These are phyloP conservation scores for Sylvilagus floridanus DNA, from an alignment of 2,797 vertebrate species.

Conservation along the genomic window DNA sequence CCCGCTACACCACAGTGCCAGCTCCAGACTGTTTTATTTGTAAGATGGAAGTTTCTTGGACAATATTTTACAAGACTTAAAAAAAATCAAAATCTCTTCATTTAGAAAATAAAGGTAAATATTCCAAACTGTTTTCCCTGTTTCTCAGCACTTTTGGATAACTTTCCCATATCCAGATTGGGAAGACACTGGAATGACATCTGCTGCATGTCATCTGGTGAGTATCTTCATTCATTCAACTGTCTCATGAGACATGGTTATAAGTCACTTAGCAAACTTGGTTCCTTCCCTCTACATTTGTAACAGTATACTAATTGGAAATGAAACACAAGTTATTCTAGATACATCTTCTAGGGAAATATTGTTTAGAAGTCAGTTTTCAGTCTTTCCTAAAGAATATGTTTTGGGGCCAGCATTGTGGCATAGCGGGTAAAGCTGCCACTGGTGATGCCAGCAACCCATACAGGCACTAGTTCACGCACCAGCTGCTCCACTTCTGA, in stretches of 20 bases:
- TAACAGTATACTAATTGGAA: not conserved
- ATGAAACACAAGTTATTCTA: conserved; percentile 35
- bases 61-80: conserved; percentile 43
- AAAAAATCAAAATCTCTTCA: not conserved
- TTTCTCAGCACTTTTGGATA: not conserved
- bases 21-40: not conserved
- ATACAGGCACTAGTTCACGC: too few relatives aligned
- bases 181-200: not conserved
- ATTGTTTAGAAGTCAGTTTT: not conserved
- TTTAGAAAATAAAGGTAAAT: not conserved
- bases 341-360: not conserved
- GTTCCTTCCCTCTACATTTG: not conserved
- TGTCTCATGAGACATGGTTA: not conserved
- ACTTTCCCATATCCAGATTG: not conserved
- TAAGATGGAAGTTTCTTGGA: not conserved
- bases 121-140: not conserved
- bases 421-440: too few relatives aligned
- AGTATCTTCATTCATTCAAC: not conserved
- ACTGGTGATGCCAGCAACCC: too few relatives aligned
- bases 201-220: not conserved
- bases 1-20: too few relatives aligned
- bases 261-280: not conserved
- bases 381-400: not conserved
- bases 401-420: too few relatives aligned
- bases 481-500: too few relatives aligned